Conservation (phyloP, 2,113 vertebrate genomes). For the Mugil cephalus region DNA sequence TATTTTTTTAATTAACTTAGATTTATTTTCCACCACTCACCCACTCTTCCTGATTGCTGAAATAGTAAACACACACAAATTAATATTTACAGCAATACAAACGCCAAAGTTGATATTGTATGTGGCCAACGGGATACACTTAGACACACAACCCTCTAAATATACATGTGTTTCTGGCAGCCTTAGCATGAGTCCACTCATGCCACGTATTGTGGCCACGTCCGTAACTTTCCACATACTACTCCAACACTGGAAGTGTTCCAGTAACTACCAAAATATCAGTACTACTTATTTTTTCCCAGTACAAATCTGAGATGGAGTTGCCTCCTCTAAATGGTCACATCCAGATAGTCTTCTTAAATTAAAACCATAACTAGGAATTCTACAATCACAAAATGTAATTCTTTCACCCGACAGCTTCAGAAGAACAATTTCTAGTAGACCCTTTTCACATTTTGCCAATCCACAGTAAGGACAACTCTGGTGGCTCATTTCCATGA, state of each 20-base stretch:
- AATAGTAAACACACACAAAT: background rate
- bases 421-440: too few species aligned
- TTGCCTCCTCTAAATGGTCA: background rate
- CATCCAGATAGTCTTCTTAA: too few species aligned
- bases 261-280: too few species aligned
- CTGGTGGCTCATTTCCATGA: too few species aligned
- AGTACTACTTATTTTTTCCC: too few species aligned
- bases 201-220: too few species aligned
- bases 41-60: background rate
- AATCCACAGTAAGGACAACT: too few species aligned
- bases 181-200: background rate
- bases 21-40: background rate
- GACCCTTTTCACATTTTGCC: too few species aligned
- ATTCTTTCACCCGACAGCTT: too few species aligned
- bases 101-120: background rate
- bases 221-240: background rate
- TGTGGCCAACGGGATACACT: background rate
- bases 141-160: background rate
- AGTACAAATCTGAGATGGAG: background rate
- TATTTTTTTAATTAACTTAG: constrained; percentile 9
- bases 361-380: too few species aligned
- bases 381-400: too few species aligned
- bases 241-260: background rate
- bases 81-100: background rate
- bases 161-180: background rate